Base-by-base conservation (phyloP, 2,888 invertebrate species). In the Sinhomidia bicolor region DNA sequence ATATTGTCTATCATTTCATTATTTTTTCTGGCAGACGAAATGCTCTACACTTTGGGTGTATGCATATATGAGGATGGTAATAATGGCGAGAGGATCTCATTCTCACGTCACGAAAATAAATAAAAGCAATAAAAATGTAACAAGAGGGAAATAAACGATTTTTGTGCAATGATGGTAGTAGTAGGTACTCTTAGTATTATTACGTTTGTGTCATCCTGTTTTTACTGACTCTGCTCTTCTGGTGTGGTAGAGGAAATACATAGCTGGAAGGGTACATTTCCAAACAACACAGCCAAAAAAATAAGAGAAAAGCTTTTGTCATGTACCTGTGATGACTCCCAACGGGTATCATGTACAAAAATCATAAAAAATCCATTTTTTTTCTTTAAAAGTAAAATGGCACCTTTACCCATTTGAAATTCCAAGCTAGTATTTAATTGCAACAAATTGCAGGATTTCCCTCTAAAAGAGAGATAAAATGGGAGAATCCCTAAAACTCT, bases 221-320 rank as follows among this genome's bases (percentile, higher is more conserved):
- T 62, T 62, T 62, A 54, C 14, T n/a, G 12, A 29, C 29, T 62
- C 29, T 62, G 17, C 14, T 62, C 62, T 62, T 62, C n/a, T 12
- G 62, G 14, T 76, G 26, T 76, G 51, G 5, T 62, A 26, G 26
- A n/a, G n/a, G n/a, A n/a, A n/a, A n/a, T n/a, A n/a, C n/a, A n/a
- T 78, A 85, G 85, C 85, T 85, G 85, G 85, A 85, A 85, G 85
- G 76, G 76, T 85, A 85, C 85, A 85, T 78, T 85, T 74, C 78
- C 84, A 74, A 26, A 79, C 74, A 32, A 47, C 20, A 41, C 62
- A 29, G 44, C 36, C 36, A 36, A 47, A 12, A 47, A 47, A 54
- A 17, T 54, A 4, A 36, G 65, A 32, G 78, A 32, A 44, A 41
- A 74, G 71, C 84, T 84, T 84, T 84, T 84, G 76, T 54, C 84